phyloP scores from a whole-genome alignment of 92 coral and sea anemone genomes.

The Montipora capitata region DNA sequence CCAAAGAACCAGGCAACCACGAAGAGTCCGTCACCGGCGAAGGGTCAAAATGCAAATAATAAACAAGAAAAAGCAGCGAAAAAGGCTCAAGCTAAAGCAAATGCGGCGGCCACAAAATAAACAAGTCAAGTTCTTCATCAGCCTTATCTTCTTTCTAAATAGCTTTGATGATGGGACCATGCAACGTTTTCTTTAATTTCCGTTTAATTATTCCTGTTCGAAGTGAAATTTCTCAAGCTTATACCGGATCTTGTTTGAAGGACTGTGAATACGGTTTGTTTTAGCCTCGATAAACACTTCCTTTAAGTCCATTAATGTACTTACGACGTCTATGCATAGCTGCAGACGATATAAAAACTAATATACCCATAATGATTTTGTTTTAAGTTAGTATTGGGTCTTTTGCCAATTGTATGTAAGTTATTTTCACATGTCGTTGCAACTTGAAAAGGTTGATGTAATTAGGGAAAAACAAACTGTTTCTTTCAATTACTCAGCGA shows the following conservation, averaged over 20 bases:
- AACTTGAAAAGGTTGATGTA: background rate
- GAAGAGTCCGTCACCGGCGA: slow-evolving; percentile 2
- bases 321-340: too few species aligned
- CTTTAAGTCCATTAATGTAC: background rate
- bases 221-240: too few species aligned
- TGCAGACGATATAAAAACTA: too few species aligned
- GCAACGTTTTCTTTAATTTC: background rate
- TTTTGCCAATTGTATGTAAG: background rate
- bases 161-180: background rate
- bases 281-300: background rate
- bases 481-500: background rate
- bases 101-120: slow-evolving; percentile 32
- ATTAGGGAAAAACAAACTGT: background rate
- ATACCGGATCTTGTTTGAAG: background rate
- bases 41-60: slow-evolving; percentile 1
- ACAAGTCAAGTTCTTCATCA: background rate
- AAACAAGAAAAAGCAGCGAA: slow-evolving; percentile 52
- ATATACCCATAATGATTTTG: background rate
- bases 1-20: slow-evolving; percentile 21
- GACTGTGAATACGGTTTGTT: background rate
- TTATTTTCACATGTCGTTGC: background rate
- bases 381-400: background rate
- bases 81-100: slow-evolving; percentile 55
- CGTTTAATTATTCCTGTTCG: too few species aligned
- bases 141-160: background rate